Conservation (phyloP, 2,797 vertebrate species). For the Protosalanx chinensis region DNA sequence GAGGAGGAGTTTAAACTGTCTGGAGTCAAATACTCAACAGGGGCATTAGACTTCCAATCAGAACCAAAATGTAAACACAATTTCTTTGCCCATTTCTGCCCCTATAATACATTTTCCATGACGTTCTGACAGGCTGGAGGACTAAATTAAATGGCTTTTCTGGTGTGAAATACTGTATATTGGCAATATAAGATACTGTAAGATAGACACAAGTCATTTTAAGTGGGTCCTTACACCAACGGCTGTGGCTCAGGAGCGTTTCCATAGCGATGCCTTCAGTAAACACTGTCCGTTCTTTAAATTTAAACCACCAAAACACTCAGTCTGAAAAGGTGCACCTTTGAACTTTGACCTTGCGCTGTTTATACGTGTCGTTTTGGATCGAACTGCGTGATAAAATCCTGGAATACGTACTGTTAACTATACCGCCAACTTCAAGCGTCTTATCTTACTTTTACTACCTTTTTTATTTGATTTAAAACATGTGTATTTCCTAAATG, state of each 20-base stretch:
- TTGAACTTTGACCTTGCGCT: no score
- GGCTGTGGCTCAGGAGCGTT: not conserved
- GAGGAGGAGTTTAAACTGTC: not conserved
- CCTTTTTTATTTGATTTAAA: no score
- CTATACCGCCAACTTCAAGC: no score
- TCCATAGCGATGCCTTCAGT: no score
- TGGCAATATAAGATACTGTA: not conserved
- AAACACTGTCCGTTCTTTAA: no score
- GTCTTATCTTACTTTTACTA: no score
- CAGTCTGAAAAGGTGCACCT: no score
- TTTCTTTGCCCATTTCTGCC: not conserved
- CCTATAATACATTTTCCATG: not conserved
- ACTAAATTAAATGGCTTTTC: not conserved
- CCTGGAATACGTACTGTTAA: no score
- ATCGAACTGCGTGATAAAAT: no score
- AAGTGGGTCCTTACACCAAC: conserved; percentile 10
- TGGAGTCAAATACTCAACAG: conserved; percentile 12
- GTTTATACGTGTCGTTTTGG: no score
- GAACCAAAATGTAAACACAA: not conserved
- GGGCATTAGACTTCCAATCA: conserved; percentile 11
- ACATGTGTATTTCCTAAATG: no score
- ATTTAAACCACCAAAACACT: no score
- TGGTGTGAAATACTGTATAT: conserved; percentile 1
- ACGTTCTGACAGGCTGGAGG: conserved; percentile 2
- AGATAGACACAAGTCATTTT: conserved; percentile 17